Evolutionary conservation across 1,140 invertebrate species (phyloP), one percentile per base, ranked within the genome.

Genomic region (Spodoptera litura): DNA sequence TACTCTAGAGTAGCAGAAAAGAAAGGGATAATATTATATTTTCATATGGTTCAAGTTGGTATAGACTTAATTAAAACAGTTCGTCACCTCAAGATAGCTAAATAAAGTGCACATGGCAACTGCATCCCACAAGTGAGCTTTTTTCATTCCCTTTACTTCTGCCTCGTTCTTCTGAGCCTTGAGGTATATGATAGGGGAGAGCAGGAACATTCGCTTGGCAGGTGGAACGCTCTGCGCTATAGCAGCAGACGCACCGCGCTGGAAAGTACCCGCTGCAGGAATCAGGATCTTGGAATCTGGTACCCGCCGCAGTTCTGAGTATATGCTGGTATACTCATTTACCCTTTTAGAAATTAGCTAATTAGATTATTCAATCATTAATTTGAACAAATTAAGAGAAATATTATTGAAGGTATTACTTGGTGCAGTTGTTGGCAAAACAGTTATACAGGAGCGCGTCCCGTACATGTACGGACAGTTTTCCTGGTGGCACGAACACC

Each of bases 21-120:
- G 20, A 62, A 53, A 56, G 5, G 58, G 20, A 20, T 20, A 1
- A 20, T 56, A 81, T 38, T 58, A 68, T 68, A 31, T 2, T 31
- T 31, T 59, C 15, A 9, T 8, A 15, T 53, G 13, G 12, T 53
- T 13, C 2, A 53, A 13, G 4, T 55, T 6, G 53, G 53, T 20
- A 55, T n/a, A 55, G 4, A 2, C 15, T 55, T 15, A n/a, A 55
- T 13, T 55, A 20, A 20, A 20, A 55, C 3, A 62, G 15, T 15
- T 25, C 35, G 9, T 51, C 56, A 87, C 82, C 92, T 99, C 98
- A 77, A 99, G 94, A 95, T 98, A 99, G 51, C 96, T 96, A 62
- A 99, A 95, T 81, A 98, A 98, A 87, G 99, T 97, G 88, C 98
- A 98, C 91, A 99, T 96, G 1, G 98, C 98, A 0, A 98, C 98